Conservation (phyloP, 2,113 vertebrate species). For the Rousettus leschenaultii region DNA sequence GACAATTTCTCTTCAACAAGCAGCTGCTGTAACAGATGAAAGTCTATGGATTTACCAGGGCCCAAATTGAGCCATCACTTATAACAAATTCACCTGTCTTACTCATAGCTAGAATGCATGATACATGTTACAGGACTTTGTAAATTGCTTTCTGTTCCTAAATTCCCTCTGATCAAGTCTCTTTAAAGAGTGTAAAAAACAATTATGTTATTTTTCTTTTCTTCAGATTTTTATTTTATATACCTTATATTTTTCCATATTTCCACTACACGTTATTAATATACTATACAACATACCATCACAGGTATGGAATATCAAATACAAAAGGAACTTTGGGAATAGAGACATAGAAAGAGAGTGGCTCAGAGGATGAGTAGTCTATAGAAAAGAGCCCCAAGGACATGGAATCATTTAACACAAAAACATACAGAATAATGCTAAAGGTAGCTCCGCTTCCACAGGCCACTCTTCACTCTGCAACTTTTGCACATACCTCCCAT, state of each 20-base stretch:
- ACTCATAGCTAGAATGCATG: neutral
- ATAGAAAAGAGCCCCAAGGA: neutral
- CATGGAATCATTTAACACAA: neutral
- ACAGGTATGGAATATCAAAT: neutral
- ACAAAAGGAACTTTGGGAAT: neutral
- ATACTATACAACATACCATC: neutral
- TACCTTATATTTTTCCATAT: neutral
- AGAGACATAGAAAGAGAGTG: neutral
- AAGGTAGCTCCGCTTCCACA: neutral
- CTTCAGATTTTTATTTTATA: neutral
- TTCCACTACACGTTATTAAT: slow-evolving; percentile 8
- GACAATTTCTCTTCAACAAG: slow-evolving; percentile 52
- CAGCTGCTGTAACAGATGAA: slow-evolving; percentile 46
- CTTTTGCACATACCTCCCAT: neutral
- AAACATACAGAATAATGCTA: neutral
- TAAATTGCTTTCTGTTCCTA: slow-evolving; percentile 27
- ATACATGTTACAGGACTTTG: neutral
- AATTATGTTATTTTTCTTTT: neutral
- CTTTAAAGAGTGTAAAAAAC: slow-evolving; percentile 7
- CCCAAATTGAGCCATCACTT: slow-evolving; percentile 7
- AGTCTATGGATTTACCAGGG: neutral
- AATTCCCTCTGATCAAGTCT: slow-evolving; percentile 13
- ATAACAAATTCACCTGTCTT: slow-evolving; percentile 27
- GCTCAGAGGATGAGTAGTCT: neutral
- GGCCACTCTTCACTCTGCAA: neutral